Evolutionary conservation across 2,888 invertebrate genomes (phyloP).

Genomic region (Microctonus hyperodae): DNA sequence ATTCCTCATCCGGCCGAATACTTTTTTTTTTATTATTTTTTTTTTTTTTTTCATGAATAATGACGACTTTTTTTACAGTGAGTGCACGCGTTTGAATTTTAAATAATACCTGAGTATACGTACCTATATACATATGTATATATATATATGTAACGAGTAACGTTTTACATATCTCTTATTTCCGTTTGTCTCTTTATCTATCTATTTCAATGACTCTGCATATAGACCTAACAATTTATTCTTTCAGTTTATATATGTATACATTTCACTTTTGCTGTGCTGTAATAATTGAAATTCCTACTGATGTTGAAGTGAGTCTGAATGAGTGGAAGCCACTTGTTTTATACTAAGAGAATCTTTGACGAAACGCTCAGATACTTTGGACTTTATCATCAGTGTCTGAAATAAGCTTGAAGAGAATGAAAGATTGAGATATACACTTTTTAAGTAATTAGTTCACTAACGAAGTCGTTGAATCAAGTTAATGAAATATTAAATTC

Average conservation of each 20-base stretch:
- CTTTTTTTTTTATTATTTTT: not conserved
- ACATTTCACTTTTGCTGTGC: not conserved
- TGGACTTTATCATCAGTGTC: not conserved
- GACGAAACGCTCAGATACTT: slow-evolving; percentile 9
- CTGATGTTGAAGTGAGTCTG: not conserved
- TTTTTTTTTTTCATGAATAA: slow-evolving; percentile 48
- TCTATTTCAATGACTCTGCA: not conserved
- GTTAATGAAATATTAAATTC: too few species aligned
- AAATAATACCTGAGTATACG: slow-evolving; percentile 12
- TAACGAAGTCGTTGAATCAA: too few species aligned
- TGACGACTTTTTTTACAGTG: slow-evolving; percentile 32
- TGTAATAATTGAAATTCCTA: slow-evolving; percentile 19
- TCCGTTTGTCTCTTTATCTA: slow-evolving; percentile 6
- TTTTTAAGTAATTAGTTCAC: slow-evolving; percentile 22
- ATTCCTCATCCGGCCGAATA: slow-evolving; percentile 5
- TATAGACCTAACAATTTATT: not conserved
- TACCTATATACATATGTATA: too few species aligned
- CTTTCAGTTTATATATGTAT: not conserved
- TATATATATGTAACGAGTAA: slow-evolving; percentile 41
- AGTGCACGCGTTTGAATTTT: slow-evolving; percentile 48
- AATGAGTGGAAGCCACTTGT: not conserved
- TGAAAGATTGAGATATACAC: not conserved
- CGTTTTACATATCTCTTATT: slow-evolving; percentile 25
- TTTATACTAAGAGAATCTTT: slow-evolving; percentile 1
- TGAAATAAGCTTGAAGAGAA: not conserved